These are phyloP conservation scores for Rhagologus leucostigma DNA, from an alignment of 2,113 vertebrate species.

Conservation along the genomic window DNA sequence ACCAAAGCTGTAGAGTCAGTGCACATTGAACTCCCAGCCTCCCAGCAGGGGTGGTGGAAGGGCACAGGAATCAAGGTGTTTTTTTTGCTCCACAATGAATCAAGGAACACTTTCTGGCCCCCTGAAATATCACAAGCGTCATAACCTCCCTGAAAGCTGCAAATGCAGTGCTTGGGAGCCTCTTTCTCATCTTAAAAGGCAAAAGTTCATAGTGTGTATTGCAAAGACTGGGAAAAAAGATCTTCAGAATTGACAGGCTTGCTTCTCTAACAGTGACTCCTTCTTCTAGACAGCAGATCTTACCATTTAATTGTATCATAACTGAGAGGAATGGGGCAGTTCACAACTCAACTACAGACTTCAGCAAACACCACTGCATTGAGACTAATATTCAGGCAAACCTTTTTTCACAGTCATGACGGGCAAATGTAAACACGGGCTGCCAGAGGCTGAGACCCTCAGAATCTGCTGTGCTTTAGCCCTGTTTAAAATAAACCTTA, in stretches of 20 bases:
- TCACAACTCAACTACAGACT: neutral
- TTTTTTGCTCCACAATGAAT: neutral
- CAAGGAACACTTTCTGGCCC: neutral
- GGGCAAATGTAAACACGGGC: neutral
- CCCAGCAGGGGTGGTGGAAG: neutral
- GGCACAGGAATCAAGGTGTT: accelerated
- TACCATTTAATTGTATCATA: neutral
- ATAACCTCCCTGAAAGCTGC: neutral
- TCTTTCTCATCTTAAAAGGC: neutral
- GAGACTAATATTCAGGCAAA: neutral
- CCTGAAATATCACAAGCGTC: neutral
- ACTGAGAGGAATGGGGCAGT: neutral
- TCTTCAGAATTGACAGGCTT: neutral
- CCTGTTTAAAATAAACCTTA: neutral
- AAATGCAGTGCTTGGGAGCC: neutral
- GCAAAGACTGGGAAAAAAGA: neutral
- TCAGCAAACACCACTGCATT: neutral
- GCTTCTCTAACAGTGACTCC: neutral
- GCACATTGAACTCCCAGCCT: neutral
- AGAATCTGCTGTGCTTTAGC: neutral
- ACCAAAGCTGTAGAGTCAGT: neutral
- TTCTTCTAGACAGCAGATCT: neutral
- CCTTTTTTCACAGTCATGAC: neutral
- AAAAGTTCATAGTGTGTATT: neutral
- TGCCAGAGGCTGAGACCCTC: neutral